Conservation (phyloP, 2,888 invertebrate species). For the Liopterus haemorrhoidalis region DNA sequence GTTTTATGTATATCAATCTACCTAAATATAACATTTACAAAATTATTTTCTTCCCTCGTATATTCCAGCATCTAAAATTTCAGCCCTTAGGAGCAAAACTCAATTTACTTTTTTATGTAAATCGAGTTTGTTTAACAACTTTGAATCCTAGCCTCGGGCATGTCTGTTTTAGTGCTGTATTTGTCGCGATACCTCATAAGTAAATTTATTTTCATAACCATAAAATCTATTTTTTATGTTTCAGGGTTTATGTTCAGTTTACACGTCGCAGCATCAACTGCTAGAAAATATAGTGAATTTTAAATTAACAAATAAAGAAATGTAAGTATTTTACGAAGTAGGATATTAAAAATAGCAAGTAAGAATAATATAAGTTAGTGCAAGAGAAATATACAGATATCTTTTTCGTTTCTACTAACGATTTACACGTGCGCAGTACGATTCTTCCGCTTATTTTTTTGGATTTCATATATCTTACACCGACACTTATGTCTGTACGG, state of each 20-base stretch:
- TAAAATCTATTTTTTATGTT: slow-evolving; percentile 31
- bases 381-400: slow-evolving; percentile 1
- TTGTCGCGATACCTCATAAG: not conserved
- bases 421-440: no score
- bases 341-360: slow-evolving; percentile 9
- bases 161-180: not conserved
- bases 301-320: slow-evolving; percentile 41
- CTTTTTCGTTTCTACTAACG: slow-evolving; percentile 6
- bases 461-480: no score
- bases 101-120: no score
- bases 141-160: no score
- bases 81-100: no score
- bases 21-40: no score
- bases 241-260: slow-evolving; percentile 43
- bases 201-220: not conserved
- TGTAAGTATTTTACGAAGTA: slow-evolving; percentile 39
- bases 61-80: no score
- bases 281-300: slow-evolving; percentile 43
- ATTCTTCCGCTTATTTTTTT: no score
- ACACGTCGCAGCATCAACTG: slow-evolving; percentile 41
- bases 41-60: no score
- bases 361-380: not conserved
- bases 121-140: no score
- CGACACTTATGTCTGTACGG: no score
- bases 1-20: no score